Conservation (phyloP, 1,140 invertebrate species). For the Leptopilina clavipes region DNA sequence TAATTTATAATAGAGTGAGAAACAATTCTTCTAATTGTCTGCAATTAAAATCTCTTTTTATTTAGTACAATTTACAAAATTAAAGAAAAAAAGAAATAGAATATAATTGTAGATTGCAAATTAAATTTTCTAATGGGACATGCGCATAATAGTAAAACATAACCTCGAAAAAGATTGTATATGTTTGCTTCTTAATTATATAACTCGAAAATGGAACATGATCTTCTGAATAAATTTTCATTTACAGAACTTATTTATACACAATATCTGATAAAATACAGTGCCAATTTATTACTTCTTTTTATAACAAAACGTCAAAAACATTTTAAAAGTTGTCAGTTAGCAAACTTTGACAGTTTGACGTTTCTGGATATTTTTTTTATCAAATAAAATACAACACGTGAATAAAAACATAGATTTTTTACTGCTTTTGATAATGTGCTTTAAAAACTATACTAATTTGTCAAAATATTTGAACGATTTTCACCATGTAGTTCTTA, state of each 20-base stretch:
- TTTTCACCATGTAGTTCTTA: too few species aligned
- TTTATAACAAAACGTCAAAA: neutral
- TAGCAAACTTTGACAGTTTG: neutral
- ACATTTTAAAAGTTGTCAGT: neutral
- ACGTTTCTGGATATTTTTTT: neutral
- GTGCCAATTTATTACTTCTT: too few species aligned
- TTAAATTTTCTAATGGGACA: neutral
- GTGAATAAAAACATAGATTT: neutral
- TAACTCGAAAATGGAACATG: conserved; percentile 42
- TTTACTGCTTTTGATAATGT: too few species aligned
- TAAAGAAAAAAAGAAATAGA: neutral
- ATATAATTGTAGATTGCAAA: neutral
- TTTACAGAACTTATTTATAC: neutral
- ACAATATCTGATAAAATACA: too few species aligned
- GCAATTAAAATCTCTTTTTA: neutral
- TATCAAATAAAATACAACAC: neutral
- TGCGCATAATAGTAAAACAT: conserved; percentile 41
- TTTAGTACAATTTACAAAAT: neutral
- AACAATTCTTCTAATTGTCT: neutral
- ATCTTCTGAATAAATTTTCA: neutral
- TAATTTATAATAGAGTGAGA: neutral
- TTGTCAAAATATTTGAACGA: too few species aligned
- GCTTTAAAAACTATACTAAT: too few species aligned
- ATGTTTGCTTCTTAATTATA: conserved; percentile 43
- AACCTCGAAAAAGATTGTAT: conserved; percentile 44